Base-by-base conservation (phyloP, 1,140 invertebrate species). In the Battus philenor region DNA sequence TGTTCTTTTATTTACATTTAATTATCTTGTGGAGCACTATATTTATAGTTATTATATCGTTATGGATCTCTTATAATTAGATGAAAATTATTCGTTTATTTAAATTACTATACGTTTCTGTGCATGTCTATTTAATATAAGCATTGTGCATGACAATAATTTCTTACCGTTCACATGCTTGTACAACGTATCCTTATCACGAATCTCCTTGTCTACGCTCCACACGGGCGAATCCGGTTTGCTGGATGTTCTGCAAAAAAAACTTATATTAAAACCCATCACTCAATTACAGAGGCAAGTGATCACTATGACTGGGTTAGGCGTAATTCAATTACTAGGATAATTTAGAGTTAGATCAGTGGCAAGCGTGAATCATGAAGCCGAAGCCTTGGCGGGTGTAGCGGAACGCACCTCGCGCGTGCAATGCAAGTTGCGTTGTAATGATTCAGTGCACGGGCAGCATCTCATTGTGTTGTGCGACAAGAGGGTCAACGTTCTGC, bases 121-220 rank as follows among this genome's bases (percentile, higher is more conserved):
- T n/a, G n/a, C n/a, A n/a, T n/a, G n/a, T n/a, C n/a, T n/a, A n/a
- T n/a, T n/a, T n/a, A n/a, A n/a, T n/a, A n/a, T n/a, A n/a, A n/a
- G n/a, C n/a, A n/a, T n/a, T n/a, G n/a, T n/a, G n/a, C n/a, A n/a
- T n/a, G n/a, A n/a, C n/a, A n/a, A n/a, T n/a, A n/a, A 6, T 49
- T 44, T 26, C 73, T 80, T 69, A 85, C 80, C 80, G 68, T 81
- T 85, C 10, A 77, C 57, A 53, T 75, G 76, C 65, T 77, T 78
- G 49, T 69, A 79, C 52, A 74, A 55, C 10, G 61, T 36, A 32
- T 82, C 80, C 45, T 75, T 79, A 34, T 84, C 76, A 38, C 68
- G 60, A 27, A 76, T 46, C 45, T 84, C 77, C 46, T 71, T 81
- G 18, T 80, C 77, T 20, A 71, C 33, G 36, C 54, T 79, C 78